Evolutionary conservation across 2,888 invertebrate species (phyloP), one percentile per base, ranked within the genome.

Genomic region (Lepidocyrtoides sp.): DNA sequence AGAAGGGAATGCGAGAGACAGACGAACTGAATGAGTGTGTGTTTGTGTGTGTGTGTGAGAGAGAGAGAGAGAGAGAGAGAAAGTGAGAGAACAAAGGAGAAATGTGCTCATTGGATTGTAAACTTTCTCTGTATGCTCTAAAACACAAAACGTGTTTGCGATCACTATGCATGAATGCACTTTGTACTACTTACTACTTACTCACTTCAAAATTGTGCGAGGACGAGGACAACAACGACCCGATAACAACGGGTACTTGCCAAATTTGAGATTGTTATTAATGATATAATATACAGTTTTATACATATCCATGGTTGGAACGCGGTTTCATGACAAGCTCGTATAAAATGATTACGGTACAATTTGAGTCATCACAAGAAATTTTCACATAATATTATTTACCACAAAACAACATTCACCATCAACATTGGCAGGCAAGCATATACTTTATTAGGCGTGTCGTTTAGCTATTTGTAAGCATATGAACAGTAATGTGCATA

Each of bases 271-370:
- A 20, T 60, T 60, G 23, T 26, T 60, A 10, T 60, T 60, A 60
- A 12, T 60, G 14, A n/a, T n/a, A n/a, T n/a, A n/a, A n/a, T n/a
- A n/a, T n/a, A n/a, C n/a, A n/a, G n/a, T n/a, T n/a, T n/a, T n/a
- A n/a, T n/a, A n/a, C n/a, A n/a, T n/a, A n/a, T n/a, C n/a, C n/a
- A n/a, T 57, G 60, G 77, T 4, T 51, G 32, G 20, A 63, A 63
- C 44, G 63, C 29, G 66, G 83, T 83, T 83, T 66, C 83, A 66
- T 83, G 83, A 83, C 82, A 82, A 63, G 26, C 44, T 29, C 36
- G 23, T 60, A 60, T 63, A 82, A 82, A 29, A 41, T 57, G 54
- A 5, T 36, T 36, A n/a, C n/a, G n/a, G n/a, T n/a, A n/a, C n/a
- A n/a, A n/a, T n/a, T n/a, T n/a, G n/a, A n/a, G n/a, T n/a, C n/a